A percentile compares a stretch with the other conserved stretches of the same genome.
Conservation (phyloP, 2,113 vertebrate genomes). For the Otocyon megalotis region DNA sequence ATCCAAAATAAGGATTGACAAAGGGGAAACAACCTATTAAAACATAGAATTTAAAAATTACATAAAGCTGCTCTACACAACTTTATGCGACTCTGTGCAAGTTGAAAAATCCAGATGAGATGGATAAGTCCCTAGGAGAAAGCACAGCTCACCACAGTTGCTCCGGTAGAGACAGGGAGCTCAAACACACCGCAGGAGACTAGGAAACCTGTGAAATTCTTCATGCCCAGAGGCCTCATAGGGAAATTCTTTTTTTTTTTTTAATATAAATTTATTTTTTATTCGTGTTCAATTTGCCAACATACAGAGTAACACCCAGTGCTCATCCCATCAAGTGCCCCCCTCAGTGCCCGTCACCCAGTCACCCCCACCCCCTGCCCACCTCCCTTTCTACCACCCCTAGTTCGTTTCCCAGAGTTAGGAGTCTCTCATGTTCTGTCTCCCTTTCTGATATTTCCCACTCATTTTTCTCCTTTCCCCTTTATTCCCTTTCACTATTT, state of each 20-base stretch:
- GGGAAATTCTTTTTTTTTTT: neutral
- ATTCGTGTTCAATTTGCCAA: too few species aligned
- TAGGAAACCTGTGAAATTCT: neutral
- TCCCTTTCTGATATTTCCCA: too few species aligned
- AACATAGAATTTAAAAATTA: neutral
- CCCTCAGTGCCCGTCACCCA: too few species aligned
- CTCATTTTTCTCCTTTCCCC: too few species aligned
- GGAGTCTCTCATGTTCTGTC: too few species aligned
- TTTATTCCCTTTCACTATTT: too few species aligned
- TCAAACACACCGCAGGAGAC: neutral
- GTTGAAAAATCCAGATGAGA: neutral
- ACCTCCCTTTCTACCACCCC: too few species aligned
- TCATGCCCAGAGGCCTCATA: neutral
- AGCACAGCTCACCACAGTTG: neutral
- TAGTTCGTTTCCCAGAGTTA: too few species aligned
- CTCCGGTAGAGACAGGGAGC: neutral
- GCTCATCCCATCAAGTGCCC: too few species aligned
- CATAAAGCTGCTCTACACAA: neutral
- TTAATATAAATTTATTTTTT: too few species aligned
- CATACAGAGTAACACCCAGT: too few species aligned
- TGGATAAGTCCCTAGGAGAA: neutral
- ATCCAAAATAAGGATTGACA: neutral
- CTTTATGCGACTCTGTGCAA: neutral
- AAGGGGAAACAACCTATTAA: neutral
- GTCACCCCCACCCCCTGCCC: too few species aligned